Conservation (phyloP, 2,888 invertebrate species). For the Euspilapteryx auroguttella region DNA sequence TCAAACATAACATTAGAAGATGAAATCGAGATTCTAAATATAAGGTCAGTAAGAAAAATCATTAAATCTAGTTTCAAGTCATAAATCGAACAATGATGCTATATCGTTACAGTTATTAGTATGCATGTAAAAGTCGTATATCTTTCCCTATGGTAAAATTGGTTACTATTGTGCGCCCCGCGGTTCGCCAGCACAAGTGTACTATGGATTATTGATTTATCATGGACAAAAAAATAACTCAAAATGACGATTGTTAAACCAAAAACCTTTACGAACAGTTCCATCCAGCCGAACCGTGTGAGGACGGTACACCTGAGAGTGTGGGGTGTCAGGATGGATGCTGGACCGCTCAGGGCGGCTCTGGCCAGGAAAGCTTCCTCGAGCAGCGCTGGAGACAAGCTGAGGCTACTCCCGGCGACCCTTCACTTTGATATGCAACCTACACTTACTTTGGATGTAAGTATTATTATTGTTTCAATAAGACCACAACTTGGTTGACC, state of each 20-base stretch:
- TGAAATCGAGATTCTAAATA: slow-evolving; percentile 68
- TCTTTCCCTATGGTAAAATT: not conserved
- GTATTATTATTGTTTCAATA: slow-evolving; percentile 11
- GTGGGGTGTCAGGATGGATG: slow-evolving; percentile 35
- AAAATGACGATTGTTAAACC: too few species aligned
- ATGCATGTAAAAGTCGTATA: not conserved
- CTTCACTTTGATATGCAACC: slow-evolving; percentile 74
- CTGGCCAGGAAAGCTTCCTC: slow-evolving; percentile 29
- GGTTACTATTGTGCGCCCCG: too few species aligned
- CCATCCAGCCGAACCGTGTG: slow-evolving; percentile 21
- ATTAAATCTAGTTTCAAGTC: too few species aligned
- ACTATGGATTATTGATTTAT: too few species aligned
- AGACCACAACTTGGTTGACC: too few species aligned
- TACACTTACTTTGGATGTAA: slow-evolving; percentile 69
- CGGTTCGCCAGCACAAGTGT: too few species aligned
- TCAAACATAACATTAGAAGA: slow-evolving; percentile 66
- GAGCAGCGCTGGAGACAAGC: slow-evolving; percentile 16
- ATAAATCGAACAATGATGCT: too few species aligned
- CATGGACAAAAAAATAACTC: too few species aligned
- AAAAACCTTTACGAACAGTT: too few species aligned
- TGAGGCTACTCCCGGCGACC: slow-evolving; percentile 57
- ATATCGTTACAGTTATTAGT: slow-evolving; percentile 12
- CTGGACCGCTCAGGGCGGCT: slow-evolving; percentile 30
- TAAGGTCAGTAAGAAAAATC: slow-evolving; percentile 61
- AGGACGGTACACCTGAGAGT: slow-evolving; percentile 32